Conservation (phyloP, 2,888 invertebrate genomes). For the Amaurobius ferox region DNA sequence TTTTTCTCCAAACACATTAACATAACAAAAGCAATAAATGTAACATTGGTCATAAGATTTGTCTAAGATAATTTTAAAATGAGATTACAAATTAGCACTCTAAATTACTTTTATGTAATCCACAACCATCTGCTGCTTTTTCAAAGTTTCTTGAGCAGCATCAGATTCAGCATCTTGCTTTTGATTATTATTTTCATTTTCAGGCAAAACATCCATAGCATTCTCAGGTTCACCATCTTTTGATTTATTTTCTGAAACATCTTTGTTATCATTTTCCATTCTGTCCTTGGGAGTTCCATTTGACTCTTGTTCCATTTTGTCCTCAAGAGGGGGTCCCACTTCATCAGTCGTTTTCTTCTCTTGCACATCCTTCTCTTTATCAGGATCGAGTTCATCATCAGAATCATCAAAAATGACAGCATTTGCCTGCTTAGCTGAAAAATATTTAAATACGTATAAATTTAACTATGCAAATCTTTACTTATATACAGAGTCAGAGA, state of each 20-base stretch:
- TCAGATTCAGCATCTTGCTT: not conserved
- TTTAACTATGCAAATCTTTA: conserved; percentile 13
- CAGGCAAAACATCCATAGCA: not conserved
- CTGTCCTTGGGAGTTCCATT: not conserved
- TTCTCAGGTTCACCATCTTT: too few species aligned
- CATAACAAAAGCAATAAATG: too few species aligned
- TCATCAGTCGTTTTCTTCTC: not conserved
- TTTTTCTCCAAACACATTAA: too few species aligned
- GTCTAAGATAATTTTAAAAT: too few species aligned
- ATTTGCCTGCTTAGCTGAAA: conserved; percentile 18
- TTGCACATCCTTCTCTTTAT: not conserved
- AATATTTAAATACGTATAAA: conserved; percentile 21
- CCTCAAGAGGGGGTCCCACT: not conserved
- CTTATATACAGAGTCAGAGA: too few species aligned
- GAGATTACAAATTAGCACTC: too few species aligned
- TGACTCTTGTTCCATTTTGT: not conserved
- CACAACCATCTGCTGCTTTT: conserved; percentile 44
- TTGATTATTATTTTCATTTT: not conserved
- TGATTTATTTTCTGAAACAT: not conserved
- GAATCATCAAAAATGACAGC: conserved; percentile 45
- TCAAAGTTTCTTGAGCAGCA: conserved; percentile 21
- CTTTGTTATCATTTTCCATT: not conserved
- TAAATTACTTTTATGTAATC: conserved; percentile 47
- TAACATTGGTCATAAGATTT: too few species aligned
- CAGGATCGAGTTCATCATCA: conserved; percentile 34